Conservation (phyloP, 2,113 vertebrate species). For the Trachemys scripta region DNA sequence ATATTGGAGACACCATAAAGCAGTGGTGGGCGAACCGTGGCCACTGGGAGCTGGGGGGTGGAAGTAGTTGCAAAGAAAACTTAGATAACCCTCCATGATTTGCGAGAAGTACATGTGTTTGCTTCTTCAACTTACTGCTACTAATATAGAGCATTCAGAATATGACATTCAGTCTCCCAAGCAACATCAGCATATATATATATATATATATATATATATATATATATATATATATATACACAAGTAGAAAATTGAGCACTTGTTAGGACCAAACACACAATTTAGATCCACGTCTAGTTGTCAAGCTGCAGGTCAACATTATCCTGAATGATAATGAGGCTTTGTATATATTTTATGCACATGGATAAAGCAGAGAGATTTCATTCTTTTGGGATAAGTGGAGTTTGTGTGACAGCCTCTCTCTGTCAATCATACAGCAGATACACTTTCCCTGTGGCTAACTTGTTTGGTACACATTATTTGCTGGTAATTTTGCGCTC, state of each 20-base stretch:
- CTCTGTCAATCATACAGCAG: too few relatives aligned
- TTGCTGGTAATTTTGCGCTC: neutral
- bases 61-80: neutral
- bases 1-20: neutral
- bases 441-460: too few relatives aligned
- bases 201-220: accelerated
- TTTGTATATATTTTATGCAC: neutral
- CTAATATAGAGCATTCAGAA: neutral
- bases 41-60: too few relatives aligned
- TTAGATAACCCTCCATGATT: neutral
- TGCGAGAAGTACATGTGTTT: neutral
- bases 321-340: neutral
- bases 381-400: neutral
- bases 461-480: neutral
- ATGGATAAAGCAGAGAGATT: neutral
- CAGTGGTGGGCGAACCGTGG: neutral
- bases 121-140: neutral
- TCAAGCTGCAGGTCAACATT: conserved; percentile 15
- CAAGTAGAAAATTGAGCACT: neutral
- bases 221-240: accelerated
- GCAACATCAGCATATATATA: accelerated
- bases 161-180: neutral
- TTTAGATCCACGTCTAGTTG: neutral
- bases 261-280: neutral
- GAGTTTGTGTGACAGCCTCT: neutral